A percentile compares a stretch with the other conserved stretches of the same genome.
These are phyloP conservation scores for Lissocephala sabroskyi DNA, from an alignment of 2,888 invertebrate species.

Conservation along the genomic window DNA sequence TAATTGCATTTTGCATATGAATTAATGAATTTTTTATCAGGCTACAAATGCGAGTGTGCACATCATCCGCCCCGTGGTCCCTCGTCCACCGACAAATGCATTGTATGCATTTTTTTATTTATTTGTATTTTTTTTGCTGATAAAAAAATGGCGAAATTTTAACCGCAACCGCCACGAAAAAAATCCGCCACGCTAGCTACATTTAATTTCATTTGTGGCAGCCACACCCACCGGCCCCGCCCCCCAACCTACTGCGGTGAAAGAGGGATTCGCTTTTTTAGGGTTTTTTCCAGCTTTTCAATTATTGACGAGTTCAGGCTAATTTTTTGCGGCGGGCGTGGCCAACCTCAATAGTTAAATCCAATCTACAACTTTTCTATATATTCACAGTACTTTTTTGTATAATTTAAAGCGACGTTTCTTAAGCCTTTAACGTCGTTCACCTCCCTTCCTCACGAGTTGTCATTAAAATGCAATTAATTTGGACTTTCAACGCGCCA, in stretches of 20 bases:
- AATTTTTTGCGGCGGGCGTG: too few species aligned
- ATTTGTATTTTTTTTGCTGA: constrained; percentile 21
- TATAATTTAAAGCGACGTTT: too few species aligned
- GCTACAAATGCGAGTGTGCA: background rate
- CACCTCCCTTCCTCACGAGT: constrained; percentile 4
- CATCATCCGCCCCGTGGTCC: too few species aligned
- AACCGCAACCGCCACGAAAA: constrained; percentile 45
- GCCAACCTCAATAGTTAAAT: too few species aligned
- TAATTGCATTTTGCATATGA: constrained; percentile 67
- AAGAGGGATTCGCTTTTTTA: background rate
- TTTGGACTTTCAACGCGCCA: constrained; percentile 52
- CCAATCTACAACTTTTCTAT: too few species aligned
- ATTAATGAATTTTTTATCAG: constrained; percentile 50
- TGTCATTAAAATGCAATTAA: constrained; percentile 62
- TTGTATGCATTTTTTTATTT: constrained; percentile 38
- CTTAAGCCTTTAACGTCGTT: too few species aligned
- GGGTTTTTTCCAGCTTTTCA: background rate
- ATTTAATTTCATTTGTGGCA: constrained; percentile 60
- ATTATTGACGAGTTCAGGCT: background rate
- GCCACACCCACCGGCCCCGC: constrained; percentile 3
- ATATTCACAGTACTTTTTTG: too few species aligned
- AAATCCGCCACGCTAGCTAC: constrained; percentile 20
- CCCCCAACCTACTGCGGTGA: background rate
- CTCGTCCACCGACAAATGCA: constrained; percentile 7
- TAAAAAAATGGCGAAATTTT: background rate